Evolutionary conservation across 1,140 invertebrate genomes (phyloP).

Genomic region (Hormaphis cornu): DNA sequence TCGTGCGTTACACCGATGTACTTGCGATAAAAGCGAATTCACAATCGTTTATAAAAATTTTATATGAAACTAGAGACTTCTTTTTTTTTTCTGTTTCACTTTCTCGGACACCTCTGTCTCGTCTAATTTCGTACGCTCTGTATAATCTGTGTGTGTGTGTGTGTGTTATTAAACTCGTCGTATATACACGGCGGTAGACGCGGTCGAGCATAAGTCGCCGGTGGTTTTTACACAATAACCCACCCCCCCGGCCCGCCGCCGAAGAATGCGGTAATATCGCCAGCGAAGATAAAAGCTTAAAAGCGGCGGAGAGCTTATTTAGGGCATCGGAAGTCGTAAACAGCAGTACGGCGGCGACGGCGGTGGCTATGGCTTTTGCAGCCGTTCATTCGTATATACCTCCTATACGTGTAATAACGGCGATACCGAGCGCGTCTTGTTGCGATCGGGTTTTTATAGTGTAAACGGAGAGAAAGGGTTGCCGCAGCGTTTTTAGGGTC

Average conservation of each 20-base stretch:
- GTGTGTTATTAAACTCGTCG: too few relatives aligned
- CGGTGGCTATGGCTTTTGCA: slow-evolving; percentile 4
- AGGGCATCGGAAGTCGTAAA: slow-evolving; percentile 29
- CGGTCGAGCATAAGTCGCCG: not conserved
- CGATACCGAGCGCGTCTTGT: slow-evolving; percentile 6
- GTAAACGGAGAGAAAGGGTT: slow-evolving; percentile 32
- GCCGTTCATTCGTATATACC: not conserved
- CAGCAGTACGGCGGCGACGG: slow-evolving; percentile 3
- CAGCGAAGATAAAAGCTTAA: slow-evolving; percentile 26
- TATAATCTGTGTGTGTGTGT: too few relatives aligned
- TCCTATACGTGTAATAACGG: not conserved
- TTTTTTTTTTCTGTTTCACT: too few relatives aligned
- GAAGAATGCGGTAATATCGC: not conserved
- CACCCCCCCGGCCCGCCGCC: too few relatives aligned
- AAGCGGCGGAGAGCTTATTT: slow-evolving; percentile 27
- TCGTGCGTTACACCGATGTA: too few relatives aligned
- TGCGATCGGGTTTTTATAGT: slow-evolving; percentile 29
- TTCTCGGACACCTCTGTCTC: too few relatives aligned
- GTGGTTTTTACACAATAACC: slow-evolving; percentile 3
- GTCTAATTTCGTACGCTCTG: too few relatives aligned
- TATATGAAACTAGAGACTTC: too few relatives aligned
- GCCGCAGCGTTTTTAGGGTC: slow-evolving; percentile 29
- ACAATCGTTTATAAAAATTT: too few relatives aligned
- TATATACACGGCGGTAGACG: too few relatives aligned
- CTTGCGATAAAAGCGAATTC: too few relatives aligned